phyloP scores from a whole-genome alignment of 2,888 invertebrate species.

The Cacoxenus indagator region DNA sequence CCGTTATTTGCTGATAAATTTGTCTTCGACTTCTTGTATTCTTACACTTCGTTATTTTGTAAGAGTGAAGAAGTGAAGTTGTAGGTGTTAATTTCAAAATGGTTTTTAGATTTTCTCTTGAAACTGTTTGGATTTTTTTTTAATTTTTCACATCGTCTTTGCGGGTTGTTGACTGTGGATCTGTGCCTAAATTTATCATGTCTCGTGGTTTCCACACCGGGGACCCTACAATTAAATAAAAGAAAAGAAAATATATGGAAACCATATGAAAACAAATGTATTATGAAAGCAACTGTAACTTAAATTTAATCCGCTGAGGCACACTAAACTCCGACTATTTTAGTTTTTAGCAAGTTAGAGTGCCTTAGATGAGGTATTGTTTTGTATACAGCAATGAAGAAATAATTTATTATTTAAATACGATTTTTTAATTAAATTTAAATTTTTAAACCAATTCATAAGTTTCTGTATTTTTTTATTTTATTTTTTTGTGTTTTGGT shows the following conservation, averaged over 20 bases:
- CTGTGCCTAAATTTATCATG: constrained; percentile 76
- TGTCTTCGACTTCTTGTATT: not conserved
- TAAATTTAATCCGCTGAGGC: constrained; percentile 27
- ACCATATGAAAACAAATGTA: constrained; percentile 69
- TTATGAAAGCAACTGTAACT: constrained; percentile 29
- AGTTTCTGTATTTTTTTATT: no score
- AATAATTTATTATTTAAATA: no score
- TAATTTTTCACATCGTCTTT: constrained; percentile 72
- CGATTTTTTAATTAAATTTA: no score
- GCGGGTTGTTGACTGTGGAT: constrained; percentile 72
- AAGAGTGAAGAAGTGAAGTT: constrained; percentile 12
- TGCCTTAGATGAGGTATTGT: no score
- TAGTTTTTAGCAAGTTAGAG: constrained; percentile 25
- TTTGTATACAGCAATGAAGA: no score
- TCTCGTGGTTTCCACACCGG: constrained; percentile 99
- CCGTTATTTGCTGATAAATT: not conserved
- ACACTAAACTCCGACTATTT: not conserved
- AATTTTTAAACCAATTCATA: no score
- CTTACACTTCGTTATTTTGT: constrained; percentile 10
- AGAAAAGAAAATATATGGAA: constrained; percentile 71
- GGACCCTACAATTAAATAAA: constrained; percentile 86
- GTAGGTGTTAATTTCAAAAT: constrained; percentile 28
- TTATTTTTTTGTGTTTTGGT: no score
- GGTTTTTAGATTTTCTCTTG: constrained; percentile 36
- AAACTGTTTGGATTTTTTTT: constrained; percentile 41